A percentile compares a stretch with the other conserved stretches of the same genome.
Conservation (phyloP, 1,140 invertebrate genomes). For the Chironomus tepperi region DNA sequence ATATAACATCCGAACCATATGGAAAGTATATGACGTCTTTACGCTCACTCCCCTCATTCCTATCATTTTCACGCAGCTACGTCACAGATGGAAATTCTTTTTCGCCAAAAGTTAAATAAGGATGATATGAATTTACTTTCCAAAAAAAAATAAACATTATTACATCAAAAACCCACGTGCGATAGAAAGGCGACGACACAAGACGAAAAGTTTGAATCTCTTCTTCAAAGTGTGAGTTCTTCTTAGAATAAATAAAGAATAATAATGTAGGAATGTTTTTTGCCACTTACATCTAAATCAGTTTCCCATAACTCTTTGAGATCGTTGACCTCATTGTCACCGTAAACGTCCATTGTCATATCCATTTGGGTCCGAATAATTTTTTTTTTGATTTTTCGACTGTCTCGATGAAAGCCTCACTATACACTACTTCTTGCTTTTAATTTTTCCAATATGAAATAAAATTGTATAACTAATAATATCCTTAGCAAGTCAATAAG, state of each 20-base stretch:
- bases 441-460: no score
- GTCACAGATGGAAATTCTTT: background rate
- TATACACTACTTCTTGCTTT: no score
- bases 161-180: background rate
- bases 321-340: slow-evolving; percentile 23
- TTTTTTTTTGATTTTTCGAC: background rate
- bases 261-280: background rate
- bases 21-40: background rate
- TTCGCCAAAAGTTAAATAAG: no score
- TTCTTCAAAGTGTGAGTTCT: background rate
- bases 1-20: background rate
- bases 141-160: no score
- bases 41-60: background rate
- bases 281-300: background rate
- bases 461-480: no score
- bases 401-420: no score
- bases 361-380: slow-evolving; percentile 4
- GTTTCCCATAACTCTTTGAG: slow-evolving; percentile 16
- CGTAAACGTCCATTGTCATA: slow-evolving; percentile 22
- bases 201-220: background rate
- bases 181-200: no score
- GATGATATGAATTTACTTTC: no score
- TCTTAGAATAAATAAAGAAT: no score
- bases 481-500: no score
- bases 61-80: background rate